Percentiles rank a stretch among this genome's conserved stretches.
Conservation (phyloP, 2,888 invertebrate genomes). For the Xylota sylvarum region DNA sequence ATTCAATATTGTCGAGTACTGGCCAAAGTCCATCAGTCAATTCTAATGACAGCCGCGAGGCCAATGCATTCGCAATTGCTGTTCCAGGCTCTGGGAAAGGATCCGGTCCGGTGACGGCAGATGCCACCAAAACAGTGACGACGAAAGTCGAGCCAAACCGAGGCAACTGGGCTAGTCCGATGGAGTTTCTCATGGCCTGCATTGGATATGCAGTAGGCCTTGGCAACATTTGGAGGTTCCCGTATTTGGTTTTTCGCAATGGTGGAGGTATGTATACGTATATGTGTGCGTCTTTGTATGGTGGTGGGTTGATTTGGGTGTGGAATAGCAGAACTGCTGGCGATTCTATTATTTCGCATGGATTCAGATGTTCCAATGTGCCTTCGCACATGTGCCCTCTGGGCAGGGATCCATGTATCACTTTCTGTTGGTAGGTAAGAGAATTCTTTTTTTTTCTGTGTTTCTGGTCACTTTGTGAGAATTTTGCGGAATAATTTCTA, state of each 20-base stretch:
- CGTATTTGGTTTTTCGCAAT: slow-evolving; percentile 79
- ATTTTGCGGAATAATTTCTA: slow-evolving; percentile 60
- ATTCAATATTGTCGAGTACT: slow-evolving; percentile 73
- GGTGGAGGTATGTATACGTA: slow-evolving; percentile 77
- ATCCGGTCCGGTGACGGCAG: slow-evolving; percentile 59
- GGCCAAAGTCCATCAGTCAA: slow-evolving; percentile 73
- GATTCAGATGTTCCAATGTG: slow-evolving; percentile 60
- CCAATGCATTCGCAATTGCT: slow-evolving; percentile 28
- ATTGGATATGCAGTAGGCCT: slow-evolving; percentile 79
- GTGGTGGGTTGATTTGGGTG: slow-evolving; percentile 17
- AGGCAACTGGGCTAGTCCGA: slow-evolving; percentile 78
- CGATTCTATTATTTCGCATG: slow-evolving; percentile 60
- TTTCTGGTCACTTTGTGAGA: slow-evolving; percentile 25
- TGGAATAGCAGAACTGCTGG: slow-evolving; percentile 28
- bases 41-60: slow-evolving; percentile 56
- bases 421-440: slow-evolving; percentile 20
- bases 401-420: slow-evolving; percentile 38
- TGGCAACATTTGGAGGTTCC: slow-evolving; percentile 80
- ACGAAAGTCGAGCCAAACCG: slow-evolving; percentile 40
- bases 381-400: slow-evolving; percentile 43
- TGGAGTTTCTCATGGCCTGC: slow-evolving; percentile 79
- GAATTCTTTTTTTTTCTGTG: not conserved
- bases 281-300: slow-evolving; percentile 30
- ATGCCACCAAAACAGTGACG: slow-evolving; percentile 47
- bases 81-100: slow-evolving; percentile 31